Evolutionary conservation across 2,888 invertebrate species (phyloP), one percentile per base, ranked within the genome.

Genomic region (Rhimphoctona megacephalus): DNA sequence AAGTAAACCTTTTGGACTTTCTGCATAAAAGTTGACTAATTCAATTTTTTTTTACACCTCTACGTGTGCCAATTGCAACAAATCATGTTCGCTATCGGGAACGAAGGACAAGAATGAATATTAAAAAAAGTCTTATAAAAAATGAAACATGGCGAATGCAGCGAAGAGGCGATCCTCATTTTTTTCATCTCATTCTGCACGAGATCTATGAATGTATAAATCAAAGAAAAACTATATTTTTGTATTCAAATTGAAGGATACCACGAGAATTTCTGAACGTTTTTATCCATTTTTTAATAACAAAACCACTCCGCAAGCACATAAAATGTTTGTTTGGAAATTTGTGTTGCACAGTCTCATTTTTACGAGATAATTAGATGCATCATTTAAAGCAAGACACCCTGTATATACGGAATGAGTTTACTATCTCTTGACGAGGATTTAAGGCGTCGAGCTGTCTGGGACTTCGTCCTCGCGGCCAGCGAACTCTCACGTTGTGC

Each of bases 391-490:
- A 25, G 14, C 25, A 25, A 25, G 57, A 25, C 57, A 25, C 57
- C 61, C 61, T 61, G 25, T 64, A 33, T 67, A 22, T 67, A 25
- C 36, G n/a, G 25, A 36, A 25, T 6, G 57, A 46, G 57, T 81
- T 25, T 17, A 39, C 19, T 14, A 69, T 79, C 67, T 43, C 36
- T 39, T 54, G 49, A 64, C 67, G 54, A 74, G n/a, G 83, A 73
- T 80, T 67, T 69, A 74, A 61, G 86, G 86, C 86, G 84, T 84
- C 86, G 86, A 78, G 86, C 86, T 78, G 86, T 86, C 86, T 86
- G 84, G 83, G 83, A 81, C 73, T 77, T 73, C 80, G 67, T 72
- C 49, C 78, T 81, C 69, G 69, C 69, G 86, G 78, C 81, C 84
- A 69, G 77, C 84, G 86, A 86, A 86, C 84, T 81, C 83, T 14